phyloP scores from a whole-genome alignment of 2,888 invertebrate species.

The Electrophaes corylata region DNA sequence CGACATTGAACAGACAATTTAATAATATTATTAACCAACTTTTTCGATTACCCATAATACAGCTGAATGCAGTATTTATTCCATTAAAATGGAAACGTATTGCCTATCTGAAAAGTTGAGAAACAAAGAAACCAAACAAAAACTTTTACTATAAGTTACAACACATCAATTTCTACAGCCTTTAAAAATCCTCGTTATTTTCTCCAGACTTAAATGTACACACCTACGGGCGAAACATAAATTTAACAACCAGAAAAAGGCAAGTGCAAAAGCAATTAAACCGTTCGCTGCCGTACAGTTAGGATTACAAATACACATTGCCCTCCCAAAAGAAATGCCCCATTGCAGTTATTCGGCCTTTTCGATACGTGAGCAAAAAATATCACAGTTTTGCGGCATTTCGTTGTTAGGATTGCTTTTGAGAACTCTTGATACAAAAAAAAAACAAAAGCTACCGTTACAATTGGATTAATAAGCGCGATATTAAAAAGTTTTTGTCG shows the following conservation, averaged over 20 bases:
- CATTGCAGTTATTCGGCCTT: conserved; percentile 32
- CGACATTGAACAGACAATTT: too few relatives aligned
- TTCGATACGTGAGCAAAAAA: conserved; percentile 25
- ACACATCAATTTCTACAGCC: conserved; percentile 40
- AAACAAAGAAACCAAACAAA: conserved; percentile 2
- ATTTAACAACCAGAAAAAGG: conserved; percentile 31
- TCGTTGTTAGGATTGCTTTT: conserved; percentile 1
- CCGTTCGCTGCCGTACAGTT: conserved; percentile 28
- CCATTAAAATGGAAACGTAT: conserved; percentile 6
- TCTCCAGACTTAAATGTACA: conserved; percentile 27
- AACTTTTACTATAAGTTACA: conserved; percentile 29
- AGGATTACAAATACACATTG: conserved; percentile 32
- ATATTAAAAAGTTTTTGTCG: conserved; percentile 51
- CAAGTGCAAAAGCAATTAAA: conserved; percentile 36
- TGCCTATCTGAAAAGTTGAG: neutral
- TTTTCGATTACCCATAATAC: too few relatives aligned
- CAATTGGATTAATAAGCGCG: conserved; percentile 57
- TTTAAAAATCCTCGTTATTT: conserved; percentile 31
- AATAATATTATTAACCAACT: too few relatives aligned
- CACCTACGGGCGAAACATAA: conserved; percentile 32
- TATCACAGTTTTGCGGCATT: conserved; percentile 23
- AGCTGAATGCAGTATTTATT: too few relatives aligned
- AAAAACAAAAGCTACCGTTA: conserved; percentile 46
- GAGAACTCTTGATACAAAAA: conserved; percentile 18
- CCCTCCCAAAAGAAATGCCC: conserved; percentile 29